phyloP scores from a whole-genome alignment of 2,888 invertebrate species.

The Chrysolina haemoptera region DNA sequence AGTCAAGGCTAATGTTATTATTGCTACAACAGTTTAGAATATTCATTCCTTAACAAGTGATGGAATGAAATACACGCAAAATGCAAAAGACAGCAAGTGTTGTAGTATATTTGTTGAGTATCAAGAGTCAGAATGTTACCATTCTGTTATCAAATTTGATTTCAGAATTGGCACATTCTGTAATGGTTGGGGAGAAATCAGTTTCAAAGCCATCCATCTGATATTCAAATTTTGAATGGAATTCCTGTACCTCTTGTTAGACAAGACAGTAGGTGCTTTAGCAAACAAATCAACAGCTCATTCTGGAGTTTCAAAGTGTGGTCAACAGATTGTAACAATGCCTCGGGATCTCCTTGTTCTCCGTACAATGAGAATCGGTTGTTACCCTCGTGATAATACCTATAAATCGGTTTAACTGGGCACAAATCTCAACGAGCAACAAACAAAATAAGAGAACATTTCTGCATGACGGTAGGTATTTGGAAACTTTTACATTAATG shows the following conservation, averaged over 20 bases:
- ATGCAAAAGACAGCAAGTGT: no score
- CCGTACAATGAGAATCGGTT: conserved; percentile 7
- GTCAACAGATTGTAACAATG: conserved; percentile 18
- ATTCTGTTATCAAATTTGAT: no score
- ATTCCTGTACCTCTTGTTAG: neutral
- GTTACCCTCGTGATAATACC: neutral
- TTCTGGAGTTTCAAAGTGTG: conserved; percentile 21
- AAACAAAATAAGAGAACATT: neutral
- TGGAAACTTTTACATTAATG: no score
- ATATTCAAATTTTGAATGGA: neutral
- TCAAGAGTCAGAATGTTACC: no score
- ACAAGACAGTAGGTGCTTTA: neutral
- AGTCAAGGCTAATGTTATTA: no score
- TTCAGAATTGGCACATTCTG: no score
- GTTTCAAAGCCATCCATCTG: no score
- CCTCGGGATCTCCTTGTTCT: conserved; percentile 1
- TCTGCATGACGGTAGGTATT: neutral
- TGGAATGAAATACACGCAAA: no score
- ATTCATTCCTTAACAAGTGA: no score
- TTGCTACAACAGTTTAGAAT: no score
- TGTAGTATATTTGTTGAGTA: no score
- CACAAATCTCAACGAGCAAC: neutral
- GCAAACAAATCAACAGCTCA: conserved; percentile 31
- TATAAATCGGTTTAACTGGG: neutral
- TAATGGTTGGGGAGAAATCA: no score